A percentile compares a stretch with the other conserved stretches of the same genome.
Evolutionary conservation across 2,797 vertebrate genomes (phyloP).

Genomic region (Phataginus tetradactyla): DNA sequence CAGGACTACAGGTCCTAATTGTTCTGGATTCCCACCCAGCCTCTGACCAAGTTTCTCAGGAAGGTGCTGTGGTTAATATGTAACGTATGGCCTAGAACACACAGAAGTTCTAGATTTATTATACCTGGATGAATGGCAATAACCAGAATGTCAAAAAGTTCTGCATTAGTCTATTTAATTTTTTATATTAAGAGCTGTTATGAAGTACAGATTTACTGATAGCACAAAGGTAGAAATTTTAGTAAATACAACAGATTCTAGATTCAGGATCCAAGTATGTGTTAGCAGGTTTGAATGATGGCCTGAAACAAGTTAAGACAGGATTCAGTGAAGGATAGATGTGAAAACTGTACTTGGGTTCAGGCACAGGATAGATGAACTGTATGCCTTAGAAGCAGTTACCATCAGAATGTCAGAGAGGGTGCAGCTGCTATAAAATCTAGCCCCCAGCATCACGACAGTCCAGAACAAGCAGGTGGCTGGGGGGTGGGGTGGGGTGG

Average conservation of each 20-base stretch:
- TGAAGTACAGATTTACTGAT: neutral
- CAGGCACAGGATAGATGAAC: neutral
- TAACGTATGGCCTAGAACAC: neutral
- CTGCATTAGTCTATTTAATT: neutral
- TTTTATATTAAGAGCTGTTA: neutral
- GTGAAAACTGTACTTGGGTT: neutral
- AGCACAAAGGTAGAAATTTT: neutral
- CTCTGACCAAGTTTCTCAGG: neutral
- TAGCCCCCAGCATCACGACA: rapidly evolving
- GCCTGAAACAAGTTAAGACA: neutral
- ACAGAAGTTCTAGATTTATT: neutral
- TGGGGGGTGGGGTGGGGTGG: too few relatives aligned
- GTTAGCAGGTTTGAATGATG: neutral
- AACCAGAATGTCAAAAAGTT: neutral
- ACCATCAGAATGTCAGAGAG: neutral
- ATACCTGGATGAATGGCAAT: neutral
- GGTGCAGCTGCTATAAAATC: neutral
- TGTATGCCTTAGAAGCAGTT: neutral
- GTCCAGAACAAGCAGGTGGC: neutral
- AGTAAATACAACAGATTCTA: neutral
- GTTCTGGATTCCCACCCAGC: neutral
- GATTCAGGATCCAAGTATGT: neutral
- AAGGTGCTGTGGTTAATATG: rapidly evolving
- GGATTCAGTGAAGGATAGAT: neutral
- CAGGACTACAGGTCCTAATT: neutral